Percentiles rank a stretch among this genome's conserved stretches.
phyloP scores from a whole-genome alignment of 2,888 invertebrate species.

The Gryllus longicercus region DNA sequence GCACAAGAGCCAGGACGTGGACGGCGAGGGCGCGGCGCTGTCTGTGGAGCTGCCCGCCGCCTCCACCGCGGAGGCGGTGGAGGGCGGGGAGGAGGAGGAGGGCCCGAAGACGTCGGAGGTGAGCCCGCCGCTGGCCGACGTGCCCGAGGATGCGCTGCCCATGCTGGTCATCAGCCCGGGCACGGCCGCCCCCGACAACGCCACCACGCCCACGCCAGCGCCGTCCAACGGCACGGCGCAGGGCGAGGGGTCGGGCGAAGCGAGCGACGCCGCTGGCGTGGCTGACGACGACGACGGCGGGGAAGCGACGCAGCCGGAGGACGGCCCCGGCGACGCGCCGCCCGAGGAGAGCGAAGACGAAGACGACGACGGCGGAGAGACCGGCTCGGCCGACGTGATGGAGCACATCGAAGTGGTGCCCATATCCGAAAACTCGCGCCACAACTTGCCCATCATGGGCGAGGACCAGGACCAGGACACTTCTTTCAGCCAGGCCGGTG shows the following conservation, averaged over 20 bases:
- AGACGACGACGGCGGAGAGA: neutral
- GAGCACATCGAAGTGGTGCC: neutral
- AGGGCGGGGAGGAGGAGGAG: neutral
- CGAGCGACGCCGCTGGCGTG: too few relatives aligned
- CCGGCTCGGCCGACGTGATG: neutral
- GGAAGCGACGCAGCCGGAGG: neutral
- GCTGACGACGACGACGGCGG: neutral
- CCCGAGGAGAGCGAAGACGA: neutral
- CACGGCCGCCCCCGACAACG: neutral
- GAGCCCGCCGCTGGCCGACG: neutral
- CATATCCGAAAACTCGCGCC: neutral
- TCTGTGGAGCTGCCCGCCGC: too few relatives aligned
- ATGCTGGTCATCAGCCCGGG: neutral
- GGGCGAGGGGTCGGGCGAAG: too few relatives aligned
- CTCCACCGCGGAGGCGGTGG: neutral
- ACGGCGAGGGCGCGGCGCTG: too few relatives aligned
- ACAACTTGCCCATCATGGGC: neutral
- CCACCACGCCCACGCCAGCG: neutral
- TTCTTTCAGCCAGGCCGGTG: neutral
- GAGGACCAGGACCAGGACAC: slow-evolving; percentile 2
- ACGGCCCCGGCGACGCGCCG: neutral
- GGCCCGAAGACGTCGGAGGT: neutral
- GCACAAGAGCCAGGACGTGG: too few relatives aligned
- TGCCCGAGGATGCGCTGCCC: neutral
- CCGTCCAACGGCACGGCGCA: too few relatives aligned